Evolutionary conservation across 2,113 vertebrate species (phyloP).

Genomic region (Cephalopterus ornatus): DNA sequence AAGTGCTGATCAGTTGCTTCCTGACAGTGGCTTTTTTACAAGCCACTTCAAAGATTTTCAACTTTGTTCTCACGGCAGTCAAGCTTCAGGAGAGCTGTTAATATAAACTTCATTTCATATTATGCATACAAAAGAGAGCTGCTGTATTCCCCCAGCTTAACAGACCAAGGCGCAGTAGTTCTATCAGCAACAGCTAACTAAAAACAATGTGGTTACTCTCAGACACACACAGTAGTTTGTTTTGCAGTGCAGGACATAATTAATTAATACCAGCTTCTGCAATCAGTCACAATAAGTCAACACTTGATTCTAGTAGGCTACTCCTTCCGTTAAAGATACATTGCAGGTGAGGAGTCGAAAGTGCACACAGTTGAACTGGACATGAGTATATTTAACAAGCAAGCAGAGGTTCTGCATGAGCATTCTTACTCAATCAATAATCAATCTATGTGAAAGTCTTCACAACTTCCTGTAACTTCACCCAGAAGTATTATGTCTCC

Average conservation of each 20-base stretch:
- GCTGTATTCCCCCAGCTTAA: not conserved
- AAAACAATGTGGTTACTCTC: not conserved
- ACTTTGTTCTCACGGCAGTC: not conserved
- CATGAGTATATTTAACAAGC: fast-evolving
- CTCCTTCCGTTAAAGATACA: not conserved
- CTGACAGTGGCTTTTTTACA: not conserved
- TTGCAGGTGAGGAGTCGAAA: not conserved
- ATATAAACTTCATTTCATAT: not conserved
- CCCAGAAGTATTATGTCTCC: not conserved
- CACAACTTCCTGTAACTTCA: not conserved
- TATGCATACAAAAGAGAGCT: not conserved
- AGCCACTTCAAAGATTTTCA: not conserved
- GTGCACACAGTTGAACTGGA: not conserved
- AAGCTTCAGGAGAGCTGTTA: not conserved
- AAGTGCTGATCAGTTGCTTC: not conserved
- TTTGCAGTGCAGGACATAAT: not conserved
- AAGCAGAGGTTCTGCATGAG: not conserved
- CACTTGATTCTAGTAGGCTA: not conserved
- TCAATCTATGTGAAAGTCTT: not conserved
- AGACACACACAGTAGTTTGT: not conserved
- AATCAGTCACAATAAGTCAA: not conserved
- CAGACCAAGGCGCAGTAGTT: not conserved
- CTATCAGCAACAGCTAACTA: not conserved
- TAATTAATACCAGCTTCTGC: not conserved
- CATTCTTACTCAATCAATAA: not conserved